Conservation (phyloP, 2,888 invertebrate species). For the Acrobasis repandana region DNA sequence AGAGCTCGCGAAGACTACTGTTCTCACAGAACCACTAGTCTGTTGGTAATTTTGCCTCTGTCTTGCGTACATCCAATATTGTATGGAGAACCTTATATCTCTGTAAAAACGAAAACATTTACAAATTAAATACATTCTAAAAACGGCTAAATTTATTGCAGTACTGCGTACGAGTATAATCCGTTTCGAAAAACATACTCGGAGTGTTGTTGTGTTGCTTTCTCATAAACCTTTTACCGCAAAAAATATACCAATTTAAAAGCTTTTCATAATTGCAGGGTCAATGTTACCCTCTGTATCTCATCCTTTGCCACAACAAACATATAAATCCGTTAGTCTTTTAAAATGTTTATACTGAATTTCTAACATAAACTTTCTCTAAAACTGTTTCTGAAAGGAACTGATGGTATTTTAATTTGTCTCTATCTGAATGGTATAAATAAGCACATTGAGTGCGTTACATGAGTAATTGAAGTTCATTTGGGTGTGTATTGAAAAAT, state of each 20-base stretch:
- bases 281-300: background rate
- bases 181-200: background rate
- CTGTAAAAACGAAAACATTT: too few relatives aligned
- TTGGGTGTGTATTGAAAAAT: background rate
- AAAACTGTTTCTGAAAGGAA: background rate
- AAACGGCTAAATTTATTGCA: background rate
- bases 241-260: background rate
- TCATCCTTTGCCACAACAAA: slow-evolving; percentile 5
- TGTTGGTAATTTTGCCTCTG: too few relatives aligned
- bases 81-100: too few relatives aligned
- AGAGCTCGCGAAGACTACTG: too few relatives aligned
- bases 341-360: slow-evolving; percentile 1
- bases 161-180: background rate
- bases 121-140: background rate
- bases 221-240: background rate
- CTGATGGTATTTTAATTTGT: background rate
- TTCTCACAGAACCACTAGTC: too few relatives aligned
- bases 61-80: too few relatives aligned
- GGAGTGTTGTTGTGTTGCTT: background rate
- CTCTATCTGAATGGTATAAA: background rate
- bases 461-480: background rate
- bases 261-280: background rate
- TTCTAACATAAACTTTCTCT: background rate
- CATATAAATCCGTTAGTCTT: background rate
- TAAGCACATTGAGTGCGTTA: background rate